Percentiles rank a stretch among this genome's conserved stretches.
phyloP scores from a whole-genome alignment of 2,888 invertebrate species.

The Caenorhabditis sp. region DNA sequence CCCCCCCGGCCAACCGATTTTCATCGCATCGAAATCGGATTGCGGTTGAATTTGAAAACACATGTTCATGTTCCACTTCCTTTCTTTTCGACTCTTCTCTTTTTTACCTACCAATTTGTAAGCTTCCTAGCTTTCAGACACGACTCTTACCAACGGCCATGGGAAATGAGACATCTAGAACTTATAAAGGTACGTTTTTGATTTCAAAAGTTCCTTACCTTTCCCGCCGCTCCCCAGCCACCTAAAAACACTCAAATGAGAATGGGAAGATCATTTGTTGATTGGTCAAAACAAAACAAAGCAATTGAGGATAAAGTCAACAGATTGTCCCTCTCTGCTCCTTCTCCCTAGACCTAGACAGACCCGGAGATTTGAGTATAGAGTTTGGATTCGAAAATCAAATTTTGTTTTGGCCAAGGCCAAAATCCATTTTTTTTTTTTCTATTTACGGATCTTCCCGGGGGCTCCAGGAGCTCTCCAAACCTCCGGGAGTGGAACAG shows the following conservation, averaged over 20 bases:
- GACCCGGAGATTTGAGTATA: no score
- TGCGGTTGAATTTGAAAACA: no score
- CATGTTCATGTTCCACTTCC: no score
- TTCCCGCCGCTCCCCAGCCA: no score
- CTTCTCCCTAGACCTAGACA: no score
- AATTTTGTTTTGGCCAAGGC: slow-evolving; percentile 23
- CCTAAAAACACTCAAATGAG: slow-evolving; percentile 30
- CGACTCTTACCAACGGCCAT: not conserved
- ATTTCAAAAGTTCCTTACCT: not conserved
- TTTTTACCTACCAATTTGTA: not conserved
- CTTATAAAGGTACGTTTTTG: slow-evolving; percentile 43
- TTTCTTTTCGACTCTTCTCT: not conserved
- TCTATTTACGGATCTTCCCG: slow-evolving; percentile 42
- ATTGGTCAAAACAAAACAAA: slow-evolving; percentile 60
- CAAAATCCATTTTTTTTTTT: no score
- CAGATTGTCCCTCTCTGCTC: slow-evolving; percentile 22
- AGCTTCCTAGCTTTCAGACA: slow-evolving; percentile 3
- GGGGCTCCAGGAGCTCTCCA: slow-evolving; percentile 43
- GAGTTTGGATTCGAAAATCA: no score
- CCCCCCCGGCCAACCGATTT: no score
- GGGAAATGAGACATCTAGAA: slow-evolving; percentile 47
- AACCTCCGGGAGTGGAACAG: slow-evolving; percentile 43
- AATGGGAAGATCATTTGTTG: slow-evolving; percentile 37
- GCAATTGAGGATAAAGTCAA: slow-evolving; percentile 53
- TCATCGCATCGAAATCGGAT: no score